Evolutionary conservation across 1,140 invertebrate species (phyloP).

Genomic region (Papilio aristodemus): DNA sequence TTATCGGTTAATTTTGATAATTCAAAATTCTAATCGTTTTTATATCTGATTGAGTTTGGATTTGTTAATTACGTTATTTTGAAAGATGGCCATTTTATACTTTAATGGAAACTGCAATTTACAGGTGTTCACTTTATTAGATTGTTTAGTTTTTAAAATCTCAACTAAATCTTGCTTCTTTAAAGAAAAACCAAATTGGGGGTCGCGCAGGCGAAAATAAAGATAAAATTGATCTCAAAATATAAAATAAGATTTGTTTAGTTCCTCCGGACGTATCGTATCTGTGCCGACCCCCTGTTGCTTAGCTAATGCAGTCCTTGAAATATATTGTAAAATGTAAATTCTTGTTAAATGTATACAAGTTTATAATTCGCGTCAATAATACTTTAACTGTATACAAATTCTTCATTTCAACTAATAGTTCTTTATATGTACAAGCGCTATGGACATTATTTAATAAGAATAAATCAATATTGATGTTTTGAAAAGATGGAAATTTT

Average conservation of each 20-base stretch:
- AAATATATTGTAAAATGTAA: conserved; percentile 26
- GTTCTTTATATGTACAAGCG: background rate
- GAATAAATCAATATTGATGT: background rate
- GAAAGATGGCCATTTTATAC: background rate
- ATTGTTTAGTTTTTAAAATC: conserved; percentile 24
- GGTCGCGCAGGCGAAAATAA: conserved; percentile 55
- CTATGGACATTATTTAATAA: background rate
- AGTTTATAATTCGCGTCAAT: background rate
- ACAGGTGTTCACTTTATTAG: background rate
- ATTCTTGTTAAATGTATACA: conserved; percentile 27
- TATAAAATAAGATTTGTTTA: conserved; percentile 66
- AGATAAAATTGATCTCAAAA: conserved; percentile 73
- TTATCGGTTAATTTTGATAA: conserved; percentile 32
- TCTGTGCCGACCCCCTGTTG: conserved; percentile 54
- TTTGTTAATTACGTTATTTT: conserved; percentile 9
- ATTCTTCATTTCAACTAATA: background rate
- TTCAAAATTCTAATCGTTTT: conserved; percentile 27
- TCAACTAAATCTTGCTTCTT: conserved; percentile 32
- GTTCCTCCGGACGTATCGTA: conserved; percentile 64
- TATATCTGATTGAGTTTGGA: conserved; percentile 19
- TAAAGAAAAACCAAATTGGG: conserved; percentile 59
- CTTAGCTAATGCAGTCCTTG: conserved; percentile 52
- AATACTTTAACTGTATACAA: background rate
- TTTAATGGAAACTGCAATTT: conserved; percentile 1
- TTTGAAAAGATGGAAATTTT: background rate